These are phyloP conservation scores for Tyto alba DNA, from an alignment of 2,113 vertebrate genomes.

Conservation along the genomic window DNA sequence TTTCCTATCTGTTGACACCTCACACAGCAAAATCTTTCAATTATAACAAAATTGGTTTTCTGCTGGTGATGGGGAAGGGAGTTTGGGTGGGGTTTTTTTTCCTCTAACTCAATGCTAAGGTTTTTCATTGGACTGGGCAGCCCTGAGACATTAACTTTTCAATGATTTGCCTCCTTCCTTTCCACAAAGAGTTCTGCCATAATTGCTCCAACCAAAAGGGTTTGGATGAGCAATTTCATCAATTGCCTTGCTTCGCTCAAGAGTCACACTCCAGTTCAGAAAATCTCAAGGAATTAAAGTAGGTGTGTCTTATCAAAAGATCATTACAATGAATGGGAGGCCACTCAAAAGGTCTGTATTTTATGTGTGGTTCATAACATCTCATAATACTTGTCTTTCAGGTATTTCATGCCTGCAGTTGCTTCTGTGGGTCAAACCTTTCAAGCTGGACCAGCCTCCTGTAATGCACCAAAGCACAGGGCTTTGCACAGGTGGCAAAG, in stretches of 20 bases:
- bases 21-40: neutral
- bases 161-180: neutral
- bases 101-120: rapidly evolving
- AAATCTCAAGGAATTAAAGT: neutral
- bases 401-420: neutral
- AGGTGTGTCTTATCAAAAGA: neutral
- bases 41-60: neutral
- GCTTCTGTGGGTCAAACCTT: neutral
- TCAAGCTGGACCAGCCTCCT: neutral
- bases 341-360: neutral
- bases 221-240: neutral
- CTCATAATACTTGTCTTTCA: neutral
- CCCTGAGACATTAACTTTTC: neutral
- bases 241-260: neutral
- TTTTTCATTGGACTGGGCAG: neutral
- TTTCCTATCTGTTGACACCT: neutral
- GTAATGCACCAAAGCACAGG: rapidly evolving
- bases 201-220: neutral
- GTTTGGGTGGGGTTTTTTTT: neutral
- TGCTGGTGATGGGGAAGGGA: neutral
- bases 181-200: neutral
- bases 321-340: neutral
- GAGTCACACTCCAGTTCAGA: neutral
- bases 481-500: neutral
- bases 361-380: neutral